These are phyloP conservation scores for Drosophila erecta DNA, from an alignment of 1,140 invertebrate genomes.

Conservation along the genomic window DNA sequence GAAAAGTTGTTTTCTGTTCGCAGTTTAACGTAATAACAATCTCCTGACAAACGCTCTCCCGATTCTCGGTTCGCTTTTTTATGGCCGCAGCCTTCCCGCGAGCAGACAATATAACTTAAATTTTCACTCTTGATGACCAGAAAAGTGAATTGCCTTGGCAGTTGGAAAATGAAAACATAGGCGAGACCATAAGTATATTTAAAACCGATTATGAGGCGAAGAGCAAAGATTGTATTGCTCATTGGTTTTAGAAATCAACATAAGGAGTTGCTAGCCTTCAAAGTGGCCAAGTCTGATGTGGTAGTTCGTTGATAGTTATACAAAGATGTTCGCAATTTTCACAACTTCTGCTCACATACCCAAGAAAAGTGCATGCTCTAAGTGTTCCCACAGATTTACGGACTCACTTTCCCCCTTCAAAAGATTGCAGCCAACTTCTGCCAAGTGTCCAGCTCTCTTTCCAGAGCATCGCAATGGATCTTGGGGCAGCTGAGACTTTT, in stretches of 20 bases:
- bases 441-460: constrained; percentile 4
- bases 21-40: constrained; percentile 13
- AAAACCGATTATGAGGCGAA: background rate
- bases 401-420: constrained; percentile 29
- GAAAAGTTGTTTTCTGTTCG: background rate
- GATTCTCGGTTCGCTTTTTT: constrained; percentile 53
- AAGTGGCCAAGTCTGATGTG: no score
- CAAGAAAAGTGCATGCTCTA: background rate
- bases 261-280: no score
- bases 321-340: no score
- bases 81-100: constrained; percentile 8
- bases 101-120: constrained; percentile 60
- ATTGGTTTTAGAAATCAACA: no score
- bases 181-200: constrained; percentile 25
- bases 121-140: constrained; percentile 67
- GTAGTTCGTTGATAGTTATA: no score
- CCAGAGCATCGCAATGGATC: background rate
- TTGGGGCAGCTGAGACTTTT: constrained; percentile 2
- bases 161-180: constrained; percentile 34
- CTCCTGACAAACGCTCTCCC: constrained; percentile 46
- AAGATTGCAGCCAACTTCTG: background rate
- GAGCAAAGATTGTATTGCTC: background rate
- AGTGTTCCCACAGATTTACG: constrained; percentile 6
- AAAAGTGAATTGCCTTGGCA: constrained; percentile 68
- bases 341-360: no score